A percentile compares a stretch with the other conserved stretches of the same genome.
Evolutionary conservation across 2,113 vertebrate species (phyloP).

Genomic region (Thamnaconus septentrionalis): DNA sequence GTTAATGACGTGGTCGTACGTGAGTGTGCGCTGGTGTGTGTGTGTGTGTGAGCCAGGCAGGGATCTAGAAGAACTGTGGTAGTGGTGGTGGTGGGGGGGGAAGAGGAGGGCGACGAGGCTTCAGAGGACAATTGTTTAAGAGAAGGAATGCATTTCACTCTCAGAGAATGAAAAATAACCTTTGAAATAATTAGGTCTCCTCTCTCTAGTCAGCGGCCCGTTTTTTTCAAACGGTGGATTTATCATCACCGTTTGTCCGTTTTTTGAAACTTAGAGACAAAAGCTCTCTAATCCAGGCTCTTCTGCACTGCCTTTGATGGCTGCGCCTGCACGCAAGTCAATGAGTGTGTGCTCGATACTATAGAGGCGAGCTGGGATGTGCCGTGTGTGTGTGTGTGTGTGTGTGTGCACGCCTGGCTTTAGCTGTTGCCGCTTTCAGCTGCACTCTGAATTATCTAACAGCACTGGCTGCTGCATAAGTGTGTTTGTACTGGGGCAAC

Average conservation of each 20-base stretch:
- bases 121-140: slow-evolving; percentile 14
- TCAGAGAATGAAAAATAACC: slow-evolving; percentile 1
- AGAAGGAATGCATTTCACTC: slow-evolving; percentile 17
- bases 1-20: neutral
- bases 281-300: slow-evolving; percentile 59
- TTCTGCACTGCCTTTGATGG: slow-evolving; percentile 51
- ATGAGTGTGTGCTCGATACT: slow-evolving; percentile 4
- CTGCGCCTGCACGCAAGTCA: slow-evolving; percentile 20
- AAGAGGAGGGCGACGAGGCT: neutral
- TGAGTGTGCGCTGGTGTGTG: slow-evolving; percentile 1
- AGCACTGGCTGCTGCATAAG: neutral
- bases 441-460: slow-evolving; percentile 29
- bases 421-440: slow-evolving; percentile 11
- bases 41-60: neutral
- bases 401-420: neutral
- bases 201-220: slow-evolving; percentile 16
- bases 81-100: neutral
- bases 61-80: no score
- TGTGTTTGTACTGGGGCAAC: no score
- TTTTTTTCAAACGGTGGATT: slow-evolving; percentile 47
- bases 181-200: slow-evolving; percentile 23
- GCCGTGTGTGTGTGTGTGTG: slow-evolving; percentile 3
- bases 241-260: slow-evolving; percentile 38
- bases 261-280: slow-evolving; percentile 54
- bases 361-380: neutral